Percentiles rank a stretch among this genome's conserved stretches.
These are phyloP conservation scores for Hetaerina americana DNA, from an alignment of 1,140 invertebrate species.

Conservation along the genomic window DNA sequence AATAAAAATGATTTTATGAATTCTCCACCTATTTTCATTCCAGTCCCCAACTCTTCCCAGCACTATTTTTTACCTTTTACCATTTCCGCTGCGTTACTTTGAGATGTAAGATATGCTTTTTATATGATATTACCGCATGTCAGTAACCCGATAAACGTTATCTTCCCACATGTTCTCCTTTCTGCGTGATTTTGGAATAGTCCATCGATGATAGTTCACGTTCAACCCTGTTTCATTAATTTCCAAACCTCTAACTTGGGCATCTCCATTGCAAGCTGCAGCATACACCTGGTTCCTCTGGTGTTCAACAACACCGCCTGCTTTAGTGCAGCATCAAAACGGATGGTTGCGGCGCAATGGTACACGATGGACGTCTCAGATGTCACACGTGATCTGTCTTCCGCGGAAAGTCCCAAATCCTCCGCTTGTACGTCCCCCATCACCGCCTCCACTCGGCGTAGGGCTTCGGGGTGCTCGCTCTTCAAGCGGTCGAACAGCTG, in stretches of 20 bases:
- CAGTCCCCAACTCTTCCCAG: too few species aligned
- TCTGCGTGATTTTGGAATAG: too few species aligned
- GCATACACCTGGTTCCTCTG: constrained; percentile 54
- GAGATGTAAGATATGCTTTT: too few species aligned
- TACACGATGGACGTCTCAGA: constrained; percentile 70
- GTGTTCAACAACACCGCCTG: constrained; percentile 61
- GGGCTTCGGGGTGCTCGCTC: constrained; percentile 32
- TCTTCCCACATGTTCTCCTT: too few species aligned
- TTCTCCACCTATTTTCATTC: too few species aligned
- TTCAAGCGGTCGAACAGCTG: constrained; percentile 67
- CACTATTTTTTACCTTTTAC: too few species aligned
- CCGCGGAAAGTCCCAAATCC: constrained; percentile 56
- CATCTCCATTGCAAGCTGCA: constrained; percentile 60
- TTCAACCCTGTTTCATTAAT: too few species aligned
- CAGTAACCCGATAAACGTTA: too few species aligned
- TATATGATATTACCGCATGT: too few species aligned
- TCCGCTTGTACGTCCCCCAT: constrained; percentile 60
- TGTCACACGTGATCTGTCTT: constrained; percentile 51
- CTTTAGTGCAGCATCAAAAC: constrained; percentile 61
- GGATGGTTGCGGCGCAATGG: constrained; percentile 81
- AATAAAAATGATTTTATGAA: too few species aligned
- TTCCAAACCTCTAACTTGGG: background rate
- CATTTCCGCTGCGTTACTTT: too few species aligned
- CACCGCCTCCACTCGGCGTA: constrained; percentile 51
- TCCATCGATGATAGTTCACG: too few species aligned